Evolutionary conservation across 1,140 invertebrate species (phyloP).

Genomic region (Bombus terrestris): DNA sequence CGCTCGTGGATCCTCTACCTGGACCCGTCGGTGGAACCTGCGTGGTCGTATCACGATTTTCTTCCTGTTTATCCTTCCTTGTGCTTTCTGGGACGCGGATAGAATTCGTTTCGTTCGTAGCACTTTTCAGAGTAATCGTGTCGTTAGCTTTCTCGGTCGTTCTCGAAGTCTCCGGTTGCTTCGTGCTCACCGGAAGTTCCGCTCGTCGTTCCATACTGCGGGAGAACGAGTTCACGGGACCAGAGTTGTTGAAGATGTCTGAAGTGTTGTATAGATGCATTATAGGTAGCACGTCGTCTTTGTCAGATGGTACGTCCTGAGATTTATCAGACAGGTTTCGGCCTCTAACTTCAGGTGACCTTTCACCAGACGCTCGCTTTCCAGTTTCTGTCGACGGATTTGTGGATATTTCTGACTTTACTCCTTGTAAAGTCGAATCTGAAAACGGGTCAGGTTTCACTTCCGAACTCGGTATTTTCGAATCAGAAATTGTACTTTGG

Average conservation of each 20-base stretch:
- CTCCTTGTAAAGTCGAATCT: not conserved
- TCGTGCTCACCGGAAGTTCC: conserved; percentile 42
- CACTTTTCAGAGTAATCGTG: not conserved
- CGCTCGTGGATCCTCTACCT: conserved; percentile 39
- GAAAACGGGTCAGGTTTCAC: not conserved
- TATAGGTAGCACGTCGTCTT: conserved; percentile 79
- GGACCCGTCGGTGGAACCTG: conserved; percentile 37
- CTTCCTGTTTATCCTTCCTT: conserved; percentile 62
- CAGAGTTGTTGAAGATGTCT: conserved; percentile 77
- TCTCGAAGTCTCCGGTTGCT: conserved; percentile 27
- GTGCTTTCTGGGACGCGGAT: conserved; percentile 7
- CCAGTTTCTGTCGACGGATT: not conserved
- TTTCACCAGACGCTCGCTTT: conserved; percentile 47
- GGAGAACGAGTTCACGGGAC: conserved; percentile 42
- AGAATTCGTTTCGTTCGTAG: not conserved
- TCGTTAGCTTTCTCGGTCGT: conserved; percentile 48
- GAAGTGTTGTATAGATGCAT: conserved; percentile 81
- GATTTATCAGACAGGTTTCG: conserved; percentile 76
- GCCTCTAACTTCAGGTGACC: conserved; percentile 76
- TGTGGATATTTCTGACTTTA: conserved; percentile 13
- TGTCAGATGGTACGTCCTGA: conserved; percentile 64
- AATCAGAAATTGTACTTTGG: not conserved
- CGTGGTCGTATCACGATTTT: conserved; percentile 13
- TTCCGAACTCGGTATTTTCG: not conserved
- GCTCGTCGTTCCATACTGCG: conserved; percentile 36